Percentiles rank a stretch among this genome's conserved stretches.
Conservation (phyloP, 2,113 vertebrate genomes). For the Myocastor coypus region DNA sequence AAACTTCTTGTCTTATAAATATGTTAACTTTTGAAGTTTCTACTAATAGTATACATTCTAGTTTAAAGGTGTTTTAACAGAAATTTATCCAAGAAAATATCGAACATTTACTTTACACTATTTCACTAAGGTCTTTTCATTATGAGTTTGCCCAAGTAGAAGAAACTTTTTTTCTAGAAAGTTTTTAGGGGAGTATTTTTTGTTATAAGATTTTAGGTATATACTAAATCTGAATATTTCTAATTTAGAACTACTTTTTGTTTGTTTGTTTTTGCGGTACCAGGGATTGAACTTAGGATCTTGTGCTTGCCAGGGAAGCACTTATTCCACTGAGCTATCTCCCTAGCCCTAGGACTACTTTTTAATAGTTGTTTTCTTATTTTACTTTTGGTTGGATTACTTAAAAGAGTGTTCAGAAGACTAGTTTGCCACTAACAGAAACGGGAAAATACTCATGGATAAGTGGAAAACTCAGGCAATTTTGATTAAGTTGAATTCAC, state of each 20-base stretch:
- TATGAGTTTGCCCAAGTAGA: not conserved
- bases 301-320: no score
- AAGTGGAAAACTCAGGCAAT: not conserved
- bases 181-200: not conserved
- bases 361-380: constrained; percentile 28
- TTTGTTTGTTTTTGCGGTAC: no score
- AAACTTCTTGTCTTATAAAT: not conserved
- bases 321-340: no score
- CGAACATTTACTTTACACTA: constrained; percentile 13
- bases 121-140: not conserved
- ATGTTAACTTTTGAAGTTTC: constrained; percentile 21
- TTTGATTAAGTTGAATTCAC: constrained; percentile 24
- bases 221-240: constrained; percentile 27
- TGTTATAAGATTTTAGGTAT: not conserved
- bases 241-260: no score
- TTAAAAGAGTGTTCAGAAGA: not conserved
- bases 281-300: no score
- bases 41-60: not conserved
- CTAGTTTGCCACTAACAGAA: not conserved
- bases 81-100: not conserved
- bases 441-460: not conserved
- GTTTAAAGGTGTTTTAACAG: not conserved
- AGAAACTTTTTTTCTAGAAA: not conserved
- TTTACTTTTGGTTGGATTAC: constrained; percentile 1
- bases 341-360: no score